Evolutionary conservation across 2,888 invertebrate genomes (phyloP), one percentile per base, ranked within the genome.

Genomic region (Agrilus cyanescens): DNA sequence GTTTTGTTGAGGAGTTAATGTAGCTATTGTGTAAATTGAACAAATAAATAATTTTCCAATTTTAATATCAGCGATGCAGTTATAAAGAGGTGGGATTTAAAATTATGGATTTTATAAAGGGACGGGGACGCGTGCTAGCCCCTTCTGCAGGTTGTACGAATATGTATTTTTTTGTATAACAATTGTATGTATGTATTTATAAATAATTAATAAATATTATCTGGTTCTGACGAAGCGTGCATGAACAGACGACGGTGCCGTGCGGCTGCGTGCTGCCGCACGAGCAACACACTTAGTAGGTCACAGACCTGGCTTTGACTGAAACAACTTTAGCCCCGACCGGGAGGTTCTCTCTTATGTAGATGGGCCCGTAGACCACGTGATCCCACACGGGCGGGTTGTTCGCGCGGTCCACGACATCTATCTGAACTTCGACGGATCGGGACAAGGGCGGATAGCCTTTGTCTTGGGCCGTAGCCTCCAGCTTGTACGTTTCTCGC

Each of bases 391-490:
- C 87, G 73, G 89, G 93, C 74, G 86, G 93, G 82, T 90, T 95
- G 84, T 89, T 94, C 66, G 88, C 94, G 75, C 88, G 84, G 78
- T 90, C 93, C 76, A 94, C 94, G 75, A 95, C 93, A 78, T 91
- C 91, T 75, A 96, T 93, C 76, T 91, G 90, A 73, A 96, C 94
- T 76, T 90, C 91, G 75, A 94, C 95, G 70, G 88, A 86, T 75
- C 93, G 82, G 73, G 89, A 87, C 74, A 94, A 82, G 73, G 90
- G 84, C 70, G 90, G 90, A 72, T 80, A 85, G 69, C 95, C 95
- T 78, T 89, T 90, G 78, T 96, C 96, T 81, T 90, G 85, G 73
- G 95, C 95, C 80, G 87, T 90, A 72, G 95, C 94, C 79, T 89
- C 89, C 82, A 95, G 81, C 79, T 88, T 90, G 85, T 93, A 94